phyloP scores from a whole-genome alignment of 2,888 invertebrate species.

The Heliothis peltigera region DNA sequence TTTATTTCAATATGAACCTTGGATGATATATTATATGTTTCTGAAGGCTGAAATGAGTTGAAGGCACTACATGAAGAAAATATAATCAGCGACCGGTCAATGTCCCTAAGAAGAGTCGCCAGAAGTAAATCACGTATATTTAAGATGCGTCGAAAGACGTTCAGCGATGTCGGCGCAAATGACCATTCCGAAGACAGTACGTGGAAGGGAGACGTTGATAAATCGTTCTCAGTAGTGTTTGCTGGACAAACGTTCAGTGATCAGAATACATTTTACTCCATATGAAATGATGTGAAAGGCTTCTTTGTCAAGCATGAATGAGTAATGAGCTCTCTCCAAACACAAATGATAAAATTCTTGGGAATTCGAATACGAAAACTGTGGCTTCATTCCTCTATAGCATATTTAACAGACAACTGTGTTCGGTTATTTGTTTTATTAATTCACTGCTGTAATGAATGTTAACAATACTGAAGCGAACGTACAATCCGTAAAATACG shows the following conservation, averaged over 20 bases:
- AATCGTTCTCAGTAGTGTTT: conserved; percentile 61
- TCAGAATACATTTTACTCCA: conserved; percentile 55
- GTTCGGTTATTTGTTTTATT: conserved; percentile 11
- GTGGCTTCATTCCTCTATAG: conserved; percentile 24
- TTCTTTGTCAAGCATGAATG: conserved; percentile 55
- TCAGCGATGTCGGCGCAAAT: conserved; percentile 66
- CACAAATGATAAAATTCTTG: conserved; percentile 46
- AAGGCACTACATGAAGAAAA: conserved; percentile 46
- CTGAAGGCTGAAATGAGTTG: conserved; percentile 42
- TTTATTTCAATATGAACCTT: conserved; percentile 1
- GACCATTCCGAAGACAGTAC: conserved; percentile 66
- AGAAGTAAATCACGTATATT: conserved; percentile 64
- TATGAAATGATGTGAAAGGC: conserved; percentile 59
- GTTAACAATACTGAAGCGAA: conserved; percentile 18
- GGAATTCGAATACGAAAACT: conserved; percentile 34
- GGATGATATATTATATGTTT: conserved; percentile 20
- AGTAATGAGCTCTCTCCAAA: conserved; percentile 58
- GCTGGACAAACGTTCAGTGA: conserved; percentile 60
- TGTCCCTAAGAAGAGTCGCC: conserved; percentile 34
- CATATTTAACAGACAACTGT: conserved; percentile 19
- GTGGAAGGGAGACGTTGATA: conserved; percentile 69
- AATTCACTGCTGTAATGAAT: conserved; percentile 20
- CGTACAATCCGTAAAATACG: conserved; percentile 12
- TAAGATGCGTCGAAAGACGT: conserved; percentile 67
- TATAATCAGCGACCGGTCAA: conserved; percentile 37